Evolutionary conservation across 2,888 invertebrate species (phyloP).

Genomic region (Atethmia centrago): DNA sequence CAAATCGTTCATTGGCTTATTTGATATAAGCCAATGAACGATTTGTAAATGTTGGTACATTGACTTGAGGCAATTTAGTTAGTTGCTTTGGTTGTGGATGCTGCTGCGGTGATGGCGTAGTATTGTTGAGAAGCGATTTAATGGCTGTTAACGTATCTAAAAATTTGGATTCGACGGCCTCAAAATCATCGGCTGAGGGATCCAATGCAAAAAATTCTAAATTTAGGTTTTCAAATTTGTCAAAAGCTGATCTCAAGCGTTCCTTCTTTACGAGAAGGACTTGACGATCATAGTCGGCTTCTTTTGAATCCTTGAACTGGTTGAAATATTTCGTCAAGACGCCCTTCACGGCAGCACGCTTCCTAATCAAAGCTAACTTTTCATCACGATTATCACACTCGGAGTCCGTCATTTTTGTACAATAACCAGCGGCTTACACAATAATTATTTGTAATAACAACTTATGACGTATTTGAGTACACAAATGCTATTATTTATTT

Average conservation of each 20-base stretch:
- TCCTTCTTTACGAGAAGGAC: neutral
- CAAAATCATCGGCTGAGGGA: neutral
- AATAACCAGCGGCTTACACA: too few relatives aligned
- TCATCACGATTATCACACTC: neutral
- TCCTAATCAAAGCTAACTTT: neutral
- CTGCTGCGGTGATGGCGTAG: neutral
- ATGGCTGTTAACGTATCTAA: neutral
- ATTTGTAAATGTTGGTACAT: conserved; percentile 1
- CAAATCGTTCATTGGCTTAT: too few relatives aligned
- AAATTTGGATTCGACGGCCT: neutral
- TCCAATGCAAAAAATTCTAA: neutral
- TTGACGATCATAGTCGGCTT: neutral
- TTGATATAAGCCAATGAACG: conserved; percentile 2
- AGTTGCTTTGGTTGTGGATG: neutral
- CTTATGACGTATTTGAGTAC: neutral
- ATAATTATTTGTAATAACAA: neutral
- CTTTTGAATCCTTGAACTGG: neutral
- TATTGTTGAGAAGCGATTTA: neutral
- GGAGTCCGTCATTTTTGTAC: neutral
- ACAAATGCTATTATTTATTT: fast-evolving
- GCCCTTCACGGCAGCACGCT: neutral
- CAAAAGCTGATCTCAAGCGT: neutral
- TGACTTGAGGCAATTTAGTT: conserved; percentile 7
- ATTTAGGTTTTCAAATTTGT: neutral
- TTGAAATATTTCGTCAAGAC: neutral